Evolutionary conservation across 2,888 invertebrate species (phyloP).

Genomic region (Loripinus fragilis): DNA sequence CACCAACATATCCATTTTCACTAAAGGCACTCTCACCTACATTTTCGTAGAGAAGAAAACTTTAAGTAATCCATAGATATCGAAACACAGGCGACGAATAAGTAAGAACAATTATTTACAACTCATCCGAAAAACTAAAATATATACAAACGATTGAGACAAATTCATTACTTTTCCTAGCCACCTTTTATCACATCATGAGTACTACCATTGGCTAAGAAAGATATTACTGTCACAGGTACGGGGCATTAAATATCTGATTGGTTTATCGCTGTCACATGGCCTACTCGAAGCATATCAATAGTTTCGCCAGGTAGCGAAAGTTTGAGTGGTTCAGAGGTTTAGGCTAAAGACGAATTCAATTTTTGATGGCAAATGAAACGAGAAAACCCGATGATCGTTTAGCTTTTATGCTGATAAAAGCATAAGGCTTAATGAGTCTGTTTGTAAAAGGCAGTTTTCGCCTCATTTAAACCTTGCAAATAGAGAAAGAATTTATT

Average conservation of each 20-base stretch:
- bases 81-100: neutral
- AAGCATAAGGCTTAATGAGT: conserved; percentile 6
- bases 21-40: neutral
- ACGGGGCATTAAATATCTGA: neutral
- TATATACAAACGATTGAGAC: conserved; percentile 18
- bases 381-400: conserved; percentile 13
- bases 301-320: conserved; percentile 4
- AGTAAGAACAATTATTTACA: conserved; percentile 21
- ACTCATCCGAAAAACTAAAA: conserved; percentile 5
- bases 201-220: conserved; percentile 10
- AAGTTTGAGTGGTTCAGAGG: conserved; percentile 11
- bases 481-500: neutral
- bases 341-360: neutral
- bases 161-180: neutral
- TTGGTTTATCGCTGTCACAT: conserved; percentile 1
- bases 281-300: neutral
- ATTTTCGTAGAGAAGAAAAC: neutral
- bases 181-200: conserved; percentile 5
- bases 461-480: conserved; percentile 1
- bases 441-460: neutral
- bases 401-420: conserved; percentile 5
- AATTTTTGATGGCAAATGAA: conserved; percentile 14
- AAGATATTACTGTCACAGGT: conserved; percentile 2
- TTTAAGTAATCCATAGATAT: neutral
- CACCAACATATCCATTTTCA: conserved; percentile 12